Evolutionary conservation across 2,797 vertebrate species (phyloP).

Genomic region (Epinephelus awoara): DNA sequence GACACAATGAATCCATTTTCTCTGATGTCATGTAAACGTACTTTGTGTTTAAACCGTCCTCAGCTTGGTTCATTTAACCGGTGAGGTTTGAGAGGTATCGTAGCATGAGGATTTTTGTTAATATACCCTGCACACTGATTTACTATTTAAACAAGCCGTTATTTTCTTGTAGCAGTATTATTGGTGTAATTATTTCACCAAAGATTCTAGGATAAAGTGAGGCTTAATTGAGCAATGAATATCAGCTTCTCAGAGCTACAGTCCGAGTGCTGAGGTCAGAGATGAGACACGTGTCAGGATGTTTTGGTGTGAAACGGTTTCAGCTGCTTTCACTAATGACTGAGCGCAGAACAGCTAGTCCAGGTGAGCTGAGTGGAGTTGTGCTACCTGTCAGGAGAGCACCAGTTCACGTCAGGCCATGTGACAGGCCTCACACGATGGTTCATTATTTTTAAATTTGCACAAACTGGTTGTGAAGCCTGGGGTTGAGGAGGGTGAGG

Average conservation of each 20-base stretch:
- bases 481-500: not conserved
- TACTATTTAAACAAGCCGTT: too few relatives aligned
- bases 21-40: too few relatives aligned
- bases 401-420: not conserved
- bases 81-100: too few relatives aligned
- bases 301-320: not conserved
- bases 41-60: too few relatives aligned
- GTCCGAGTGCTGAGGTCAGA: not conserved
- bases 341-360: not conserved
- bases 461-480: not conserved
- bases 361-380: not conserved
- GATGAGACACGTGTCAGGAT: not conserved
- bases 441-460: not conserved
- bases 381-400: conserved; percentile 1
- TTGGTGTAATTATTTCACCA: too few relatives aligned
- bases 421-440: too few relatives aligned
- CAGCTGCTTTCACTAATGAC: not conserved
- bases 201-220: too few relatives aligned
- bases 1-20: too few relatives aligned
- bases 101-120: too few relatives aligned
- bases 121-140: too few relatives aligned
- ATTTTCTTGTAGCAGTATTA: too few relatives aligned
- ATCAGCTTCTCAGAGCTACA: not conserved
- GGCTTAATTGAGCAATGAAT: not conserved
- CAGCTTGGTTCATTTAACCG: too few relatives aligned